Evolutionary conservation across 2,888 invertebrate genomes (phyloP).

Genomic region (Standfussiana lucernea): DNA sequence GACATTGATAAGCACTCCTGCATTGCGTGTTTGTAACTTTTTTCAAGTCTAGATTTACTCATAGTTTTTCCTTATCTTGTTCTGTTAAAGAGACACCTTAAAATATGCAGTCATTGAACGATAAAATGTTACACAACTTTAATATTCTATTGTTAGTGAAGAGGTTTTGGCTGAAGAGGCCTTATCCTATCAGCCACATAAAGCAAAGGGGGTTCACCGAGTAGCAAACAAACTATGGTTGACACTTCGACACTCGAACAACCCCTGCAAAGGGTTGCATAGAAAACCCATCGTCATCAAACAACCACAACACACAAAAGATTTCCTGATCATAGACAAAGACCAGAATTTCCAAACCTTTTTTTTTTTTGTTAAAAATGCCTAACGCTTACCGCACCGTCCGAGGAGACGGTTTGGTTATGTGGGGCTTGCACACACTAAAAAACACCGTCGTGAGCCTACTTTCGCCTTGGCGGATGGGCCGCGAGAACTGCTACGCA

Average conservation of each 20-base stretch:
- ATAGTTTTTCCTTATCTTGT: neutral
- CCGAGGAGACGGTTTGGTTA: too few relatives aligned
- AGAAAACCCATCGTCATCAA: slow-evolving; percentile 1
- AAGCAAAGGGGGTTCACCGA: slow-evolving; percentile 3
- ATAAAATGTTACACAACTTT: slow-evolving; percentile 7
- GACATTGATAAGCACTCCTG: neutral
- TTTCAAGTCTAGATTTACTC: neutral
- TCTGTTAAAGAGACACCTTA: neutral
- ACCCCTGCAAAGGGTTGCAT: slow-evolving; percentile 17
- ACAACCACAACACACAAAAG: too few relatives aligned
- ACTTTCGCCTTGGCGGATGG: too few relatives aligned
- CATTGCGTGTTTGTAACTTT: neutral
- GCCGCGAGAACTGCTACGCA: too few relatives aligned
- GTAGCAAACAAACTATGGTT: slow-evolving; percentile 26
- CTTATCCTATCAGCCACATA: slow-evolving; percentile 27
- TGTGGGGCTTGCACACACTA: too few relatives aligned
- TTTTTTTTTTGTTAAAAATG: too few relatives aligned
- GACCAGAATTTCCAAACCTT: neutral
- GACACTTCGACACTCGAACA: slow-evolving; percentile 19
- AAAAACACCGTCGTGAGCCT: too few relatives aligned
- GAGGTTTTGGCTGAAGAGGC: slow-evolving; percentile 6
- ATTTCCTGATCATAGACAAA: slow-evolving; percentile 20
- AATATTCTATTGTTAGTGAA: slow-evolving; percentile 31
- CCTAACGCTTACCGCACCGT: too few relatives aligned
- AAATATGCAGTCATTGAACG: slow-evolving; percentile 22